Conservation (phyloP, 2,797 vertebrate genomes). For the Melanotaenia pygmaea region DNA sequence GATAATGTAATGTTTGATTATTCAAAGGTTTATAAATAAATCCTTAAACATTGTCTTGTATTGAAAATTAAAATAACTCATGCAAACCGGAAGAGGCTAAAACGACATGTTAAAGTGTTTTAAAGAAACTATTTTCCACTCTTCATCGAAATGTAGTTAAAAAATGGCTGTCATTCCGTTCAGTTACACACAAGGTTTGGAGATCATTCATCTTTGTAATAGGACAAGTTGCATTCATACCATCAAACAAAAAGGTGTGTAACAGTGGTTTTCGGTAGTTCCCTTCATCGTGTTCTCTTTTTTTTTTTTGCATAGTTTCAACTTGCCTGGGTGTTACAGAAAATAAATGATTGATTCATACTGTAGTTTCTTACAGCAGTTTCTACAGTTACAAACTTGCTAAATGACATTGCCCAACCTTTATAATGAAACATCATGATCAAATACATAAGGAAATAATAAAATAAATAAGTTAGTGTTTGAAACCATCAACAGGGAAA, state of each 20-base stretch:
- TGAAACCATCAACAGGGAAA: conserved; percentile 9
- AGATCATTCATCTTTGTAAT: conserved; percentile 50
- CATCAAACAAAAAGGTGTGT: conserved; percentile 49
- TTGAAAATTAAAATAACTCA: conserved; percentile 8
- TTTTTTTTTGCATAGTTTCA: conserved; percentile 31
- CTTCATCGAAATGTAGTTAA: background rate
- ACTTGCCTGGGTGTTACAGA: conserved; percentile 29
- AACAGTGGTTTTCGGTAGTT: conserved; percentile 28
- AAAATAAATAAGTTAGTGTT: background rate
- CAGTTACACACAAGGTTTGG: conserved; percentile 1
- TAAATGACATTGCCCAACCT: background rate
- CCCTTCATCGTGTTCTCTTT: conserved; percentile 10
- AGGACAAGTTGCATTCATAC: conserved; percentile 55
- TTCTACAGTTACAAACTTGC: background rate
- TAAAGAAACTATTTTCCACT: background rate
- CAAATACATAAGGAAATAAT: background rate
- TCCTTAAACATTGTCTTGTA: background rate
- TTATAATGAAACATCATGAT: background rate
- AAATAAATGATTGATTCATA: conserved; percentile 5
- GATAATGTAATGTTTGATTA: background rate
- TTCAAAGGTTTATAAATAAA: background rate
- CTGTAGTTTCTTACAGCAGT: conserved; percentile 22
- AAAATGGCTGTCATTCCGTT: background rate
- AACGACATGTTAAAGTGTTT: conserved; percentile 7
- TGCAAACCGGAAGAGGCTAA: conserved; percentile 5